Evolutionary conservation across 1,140 invertebrate species (phyloP), one percentile per base, ranked within the genome.

Genomic region (Amphibalanus amphitrite): DNA sequence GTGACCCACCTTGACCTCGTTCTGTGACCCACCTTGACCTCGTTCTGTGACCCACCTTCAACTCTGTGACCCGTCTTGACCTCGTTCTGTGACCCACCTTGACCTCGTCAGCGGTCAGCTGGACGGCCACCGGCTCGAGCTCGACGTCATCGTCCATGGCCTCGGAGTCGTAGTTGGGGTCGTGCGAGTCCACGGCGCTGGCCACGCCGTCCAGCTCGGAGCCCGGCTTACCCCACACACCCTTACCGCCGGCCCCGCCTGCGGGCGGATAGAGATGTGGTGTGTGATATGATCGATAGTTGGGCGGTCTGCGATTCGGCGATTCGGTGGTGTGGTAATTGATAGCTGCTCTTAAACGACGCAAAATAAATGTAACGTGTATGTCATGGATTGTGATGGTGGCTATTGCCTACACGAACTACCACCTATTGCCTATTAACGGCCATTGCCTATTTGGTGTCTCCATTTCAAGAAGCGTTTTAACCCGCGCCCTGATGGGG

Each of bases 191-290:
- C 76, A 84, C 79, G 26, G 89, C 86, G 75, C 88, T 87, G 65
- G 85, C 84, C 76, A 87, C 87, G 65, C 86, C 87, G 28, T 90
- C 83, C 4, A 92, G 81, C 78, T 95, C 93, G 8, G 88, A 90
- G 23, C 92, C 92, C 0, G 88, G 88, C 20, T 86, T 84, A 25
- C 92, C 92, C 93, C 93, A 95, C 0, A 92, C 91, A 0, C 92
- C 92, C 80, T 95, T 94, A n/a, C 93, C 92, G 30, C 92, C 92
- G 71, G 89, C 92, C 72, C 92, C 92, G 73, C 91, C 90, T 90
- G 71, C 3, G 26, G 64, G 25, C 64, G 6, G 26, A 69, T 65
- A 38, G 29, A 20, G 69, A 28, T 28, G 17, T 71, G 69, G 29
- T 28, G 47, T 69, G 67, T 72, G 28, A 67, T 72, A 69, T 28